Base-by-base conservation (phyloP, 2,888 invertebrate genomes). In the Xylota sylvarum region DNA sequence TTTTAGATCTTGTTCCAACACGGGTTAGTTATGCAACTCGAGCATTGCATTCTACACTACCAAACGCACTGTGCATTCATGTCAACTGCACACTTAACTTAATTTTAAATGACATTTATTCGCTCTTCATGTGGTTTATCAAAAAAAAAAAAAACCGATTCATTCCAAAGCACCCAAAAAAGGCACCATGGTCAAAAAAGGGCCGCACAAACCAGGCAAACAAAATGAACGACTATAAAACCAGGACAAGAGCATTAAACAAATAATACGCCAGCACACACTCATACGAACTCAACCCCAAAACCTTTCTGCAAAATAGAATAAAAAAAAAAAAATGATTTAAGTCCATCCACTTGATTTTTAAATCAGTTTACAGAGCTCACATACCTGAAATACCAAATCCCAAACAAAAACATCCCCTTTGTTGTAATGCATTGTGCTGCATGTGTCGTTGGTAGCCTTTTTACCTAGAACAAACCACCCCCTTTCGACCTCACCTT, bases 321-420 rank as follows among this genome's bases (percentile, higher is more conserved):
- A n/a, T n/a, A n/a, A n/a, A n/a, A n/a, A 27, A n/a, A 37, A 40
- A 56, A 23, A 40, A 43, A 48, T 30, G 27, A 50, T 56, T 74
- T 50, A 79, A 84, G 62, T 56, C 64, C 64, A 55, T 79, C 79
- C 74, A 84, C 84, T 84, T 84, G 79, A 79, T 85, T 85, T 85
- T 70, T 50, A 70, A 85, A 85, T 85, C 84, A 74, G 80, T 85
- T 85, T 80, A 70, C 58, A 48, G 48, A 48, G 64, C 62, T 62
- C 67, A 74, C 74, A 79, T 74, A 84, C 69, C 64, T 74, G 74
- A 76, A 85, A 85, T 72, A 52, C 70, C 84, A 65, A 80, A 78
- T 65, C 43, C 62, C 80, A 76, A 79, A 85, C 76, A 76, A 72
- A 76, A 76, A 48, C 76, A 70, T 81, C 85, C 80, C 72, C 46